Evolutionary conservation across 2,113 vertebrate species (phyloP), one percentile per base, ranked within the genome.

Genomic region (Guaruba guarouba): DNA sequence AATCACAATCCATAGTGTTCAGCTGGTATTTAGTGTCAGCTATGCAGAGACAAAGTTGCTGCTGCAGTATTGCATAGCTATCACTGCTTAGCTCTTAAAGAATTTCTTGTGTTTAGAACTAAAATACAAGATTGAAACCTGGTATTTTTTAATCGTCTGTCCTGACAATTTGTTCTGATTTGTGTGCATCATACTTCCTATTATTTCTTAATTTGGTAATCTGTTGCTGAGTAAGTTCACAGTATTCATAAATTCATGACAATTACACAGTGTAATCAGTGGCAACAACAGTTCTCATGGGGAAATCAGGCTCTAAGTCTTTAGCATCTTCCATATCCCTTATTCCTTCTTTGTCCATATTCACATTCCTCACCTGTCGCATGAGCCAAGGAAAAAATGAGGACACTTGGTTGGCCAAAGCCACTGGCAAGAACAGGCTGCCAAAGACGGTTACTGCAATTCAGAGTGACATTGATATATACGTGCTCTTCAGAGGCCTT

Each of bases 201-300:
- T 79, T 86, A 78, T 48, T 87, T 69, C 83, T 92, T 79, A 62
- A 93, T 85, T 88, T 69, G 78, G 48, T 68, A 68, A 84, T 71
- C 52, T 62, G 64, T 37, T 76, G 22, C 41, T 76, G 51, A 82
- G 9, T 31, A 73, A 61, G 3, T 74, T 80, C 46, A 80, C 4
- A 8, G 57, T 19, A 73, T 66, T 92, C 80, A 91, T 39, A 54
- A 88, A 80, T 73, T 89, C 90, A 23, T 44, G 66, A 4, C 41
- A 88, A 84, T 76, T 91, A 88, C 7, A 48, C 62, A 82, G 22
- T 31, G n/a, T 31, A 79, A 88, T 64, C 62, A 84, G 84, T 17
- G 20, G 66, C 62, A 89, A 76, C 69, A 84, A 46, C 2, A 79
- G 44, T 31, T 75, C 57, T 75, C 76, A 64, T 82, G 27, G 25